A percentile compares a stretch with the other conserved stretches of the same genome.
phyloP scores from a whole-genome alignment of 2,797 vertebrate species.

The Malacoraja senta region DNA sequence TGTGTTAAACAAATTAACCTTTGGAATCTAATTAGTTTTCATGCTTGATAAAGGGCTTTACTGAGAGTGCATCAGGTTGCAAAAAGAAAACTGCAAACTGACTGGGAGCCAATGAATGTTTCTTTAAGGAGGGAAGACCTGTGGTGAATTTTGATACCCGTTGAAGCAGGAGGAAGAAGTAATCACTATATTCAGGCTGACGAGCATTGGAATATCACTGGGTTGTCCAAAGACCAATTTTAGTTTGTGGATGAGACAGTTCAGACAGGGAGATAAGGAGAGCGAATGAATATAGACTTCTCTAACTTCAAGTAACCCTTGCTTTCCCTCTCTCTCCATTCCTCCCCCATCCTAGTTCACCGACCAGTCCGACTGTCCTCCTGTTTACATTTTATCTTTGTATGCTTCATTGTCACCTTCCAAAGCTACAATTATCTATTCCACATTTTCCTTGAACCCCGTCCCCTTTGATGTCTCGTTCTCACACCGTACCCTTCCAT shows the following conservation, averaged over 20 bases:
- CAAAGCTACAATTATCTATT: no score
- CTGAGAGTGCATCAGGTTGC: background rate
- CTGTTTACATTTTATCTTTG: no score
- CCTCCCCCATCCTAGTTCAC: no score
- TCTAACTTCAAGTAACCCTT: no score
- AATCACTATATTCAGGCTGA: background rate
- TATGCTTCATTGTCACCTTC: no score
- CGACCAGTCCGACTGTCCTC: no score
- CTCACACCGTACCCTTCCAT: no score
- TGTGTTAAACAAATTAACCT: constrained; percentile 27
- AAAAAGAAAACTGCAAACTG: background rate
- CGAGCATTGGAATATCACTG: background rate
- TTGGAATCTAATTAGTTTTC: constrained; percentile 27
- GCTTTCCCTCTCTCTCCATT: no score
- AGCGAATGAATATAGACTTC: no score
- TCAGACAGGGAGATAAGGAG: background rate
- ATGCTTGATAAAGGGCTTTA: background rate
- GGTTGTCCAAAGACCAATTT: background rate
- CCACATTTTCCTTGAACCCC: no score
- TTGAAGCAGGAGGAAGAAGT: background rate
- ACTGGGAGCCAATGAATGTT: background rate
- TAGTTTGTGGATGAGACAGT: background rate
- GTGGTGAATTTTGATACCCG: background rate
- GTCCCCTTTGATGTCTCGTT: no score
- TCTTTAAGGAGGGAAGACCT: background rate